A percentile compares a stretch with the other conserved stretches of the same genome.
Conservation (phyloP, 2,888 invertebrate species). For the Lobophora halterata region DNA sequence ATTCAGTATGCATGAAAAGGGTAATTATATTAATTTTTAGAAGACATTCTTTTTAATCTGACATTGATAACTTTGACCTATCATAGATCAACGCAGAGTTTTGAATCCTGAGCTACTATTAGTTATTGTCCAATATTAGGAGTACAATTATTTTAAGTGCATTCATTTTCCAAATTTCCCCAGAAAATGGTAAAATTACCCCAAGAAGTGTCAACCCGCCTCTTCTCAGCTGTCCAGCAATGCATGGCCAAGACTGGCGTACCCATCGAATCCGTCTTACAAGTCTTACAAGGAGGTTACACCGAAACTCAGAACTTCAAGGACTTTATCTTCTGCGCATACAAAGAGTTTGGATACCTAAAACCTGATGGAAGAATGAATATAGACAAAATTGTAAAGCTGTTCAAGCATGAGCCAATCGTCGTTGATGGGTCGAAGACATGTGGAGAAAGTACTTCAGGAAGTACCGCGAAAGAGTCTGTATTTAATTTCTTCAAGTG, state of each 20-base stretch:
- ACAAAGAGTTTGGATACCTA: conserved; percentile 14
- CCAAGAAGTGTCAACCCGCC: background rate
- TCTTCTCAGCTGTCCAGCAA: conserved; percentile 9
- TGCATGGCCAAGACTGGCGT: conserved; percentile 17
- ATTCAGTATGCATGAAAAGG: conserved; percentile 13
- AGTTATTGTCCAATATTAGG: no score
- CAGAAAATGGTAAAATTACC: conserved; percentile 16
- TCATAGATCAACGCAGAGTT: no score
- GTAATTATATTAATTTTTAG: conserved; percentile 8
- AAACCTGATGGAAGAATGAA: conserved; percentile 15
- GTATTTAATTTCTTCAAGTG: conserved; percentile 25
- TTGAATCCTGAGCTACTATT: no score
- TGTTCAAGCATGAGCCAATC: conserved; percentile 11
- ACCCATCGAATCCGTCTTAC: conserved; percentile 3
- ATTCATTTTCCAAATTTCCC: no score
- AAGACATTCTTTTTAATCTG: no score
- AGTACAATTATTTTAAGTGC: no score
- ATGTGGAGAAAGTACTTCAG: conserved; percentile 16
- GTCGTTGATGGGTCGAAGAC: conserved; percentile 10
- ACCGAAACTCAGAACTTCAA: conserved; percentile 18
- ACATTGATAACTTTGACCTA: no score
- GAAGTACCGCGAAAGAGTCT: conserved; percentile 9
- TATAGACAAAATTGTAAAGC: conserved; percentile 5
- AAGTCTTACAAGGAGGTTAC: conserved; percentile 18
- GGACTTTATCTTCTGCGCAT: conserved; percentile 22